Evolutionary conservation across 2,797 vertebrate genomes (phyloP), one percentile per base, ranked within the genome.

Genomic region (Oreonectes daqikongensis): DNA sequence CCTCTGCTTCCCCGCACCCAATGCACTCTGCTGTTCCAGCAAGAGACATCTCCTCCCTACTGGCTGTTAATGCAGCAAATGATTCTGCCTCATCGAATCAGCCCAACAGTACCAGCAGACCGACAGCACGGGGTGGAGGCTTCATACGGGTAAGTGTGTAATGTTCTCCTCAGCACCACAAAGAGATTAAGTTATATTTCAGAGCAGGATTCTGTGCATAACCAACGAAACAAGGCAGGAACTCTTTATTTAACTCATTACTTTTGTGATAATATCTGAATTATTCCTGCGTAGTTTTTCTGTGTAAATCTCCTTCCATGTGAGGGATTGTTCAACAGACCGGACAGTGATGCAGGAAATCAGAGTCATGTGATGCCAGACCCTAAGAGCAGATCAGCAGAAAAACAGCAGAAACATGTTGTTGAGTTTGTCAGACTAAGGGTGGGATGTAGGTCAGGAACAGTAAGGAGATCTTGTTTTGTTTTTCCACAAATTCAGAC

Each of bases 301-400:
- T 22, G 38, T 24, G 22, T 65, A 61, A n/a, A 66, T 75, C 22
- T 48, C 52, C 69, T 32, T 68, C 26, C 40, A 63, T 64, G 48
- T 30, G 66, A 79, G 69, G 50, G 35, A 52, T 50, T 57, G 67
- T 44, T 22, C 48, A 24, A 67, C 28, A 72, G 73, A 65, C 53
- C 17, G 40, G 55, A 74, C 14, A 50, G 53, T 61, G 17, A 46
- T 60, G 60, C 73, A 79, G 81, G 74, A 81, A 84, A 80, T 72
- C 65, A 72, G 64, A 72, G 80, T 83, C 82, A 81, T 86, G 78
- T 84, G 82, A 84, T 72, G 68, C 24, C 40, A 77, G 69, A 50
- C 40, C 46, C 76, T 59, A 35, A 79, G 68, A 70, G 77, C 73
- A 77, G 77, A 81, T 75, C 73, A 60, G 79, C 57, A 70, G 63